Evolutionary conservation across 2,888 invertebrate species (phyloP), one percentile per base, ranked within the genome.

Genomic region (Rotaria socialis): DNA sequence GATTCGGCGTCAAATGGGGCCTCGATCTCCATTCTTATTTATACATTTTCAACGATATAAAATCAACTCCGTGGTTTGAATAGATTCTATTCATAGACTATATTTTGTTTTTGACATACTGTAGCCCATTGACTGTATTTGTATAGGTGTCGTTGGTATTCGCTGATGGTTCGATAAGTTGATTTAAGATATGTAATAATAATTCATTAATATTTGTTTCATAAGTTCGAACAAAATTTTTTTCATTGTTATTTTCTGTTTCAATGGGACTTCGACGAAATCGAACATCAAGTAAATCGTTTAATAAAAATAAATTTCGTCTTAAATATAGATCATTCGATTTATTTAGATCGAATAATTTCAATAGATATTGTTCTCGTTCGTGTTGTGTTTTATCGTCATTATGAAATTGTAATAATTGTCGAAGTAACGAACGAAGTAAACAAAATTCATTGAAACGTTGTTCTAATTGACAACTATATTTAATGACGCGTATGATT

Each of bases 291-390:
- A 80, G 43, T 80, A 80, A 24, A 43, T 80, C 80, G n/a, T 80
- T 80, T 47, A 80, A 80, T n/a, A 80, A 80, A 47, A 80, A 80
- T 47, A 80, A 47, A 80, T 80, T 43, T 80, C 47, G 43, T 80
- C 80, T 22, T 47, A 80, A 47, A 47, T 47, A 47, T 47, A n/a
- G 6, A 80, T 80, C 80, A 80, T 47, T 24, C 16, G 80, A 80
- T 80, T 80, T 80, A 47, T 43, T 47, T 22, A 47, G 16, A 47
- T 80, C 80, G 35, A 80, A 80, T 47, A 80, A 80, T 24, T 24
- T 22, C 7, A 80, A 47, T 24, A 80, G 6, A 24, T 24, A 80
- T 47, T 80, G 80, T 47, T 80, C 80, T 24, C 47, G 43, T 80
- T 80, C 80, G 47, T 80, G 47, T 47, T 47, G 47, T 43, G 43